phyloP scores from a whole-genome alignment of 2,888 invertebrate species.

The Callyntrura sp. region DNA sequence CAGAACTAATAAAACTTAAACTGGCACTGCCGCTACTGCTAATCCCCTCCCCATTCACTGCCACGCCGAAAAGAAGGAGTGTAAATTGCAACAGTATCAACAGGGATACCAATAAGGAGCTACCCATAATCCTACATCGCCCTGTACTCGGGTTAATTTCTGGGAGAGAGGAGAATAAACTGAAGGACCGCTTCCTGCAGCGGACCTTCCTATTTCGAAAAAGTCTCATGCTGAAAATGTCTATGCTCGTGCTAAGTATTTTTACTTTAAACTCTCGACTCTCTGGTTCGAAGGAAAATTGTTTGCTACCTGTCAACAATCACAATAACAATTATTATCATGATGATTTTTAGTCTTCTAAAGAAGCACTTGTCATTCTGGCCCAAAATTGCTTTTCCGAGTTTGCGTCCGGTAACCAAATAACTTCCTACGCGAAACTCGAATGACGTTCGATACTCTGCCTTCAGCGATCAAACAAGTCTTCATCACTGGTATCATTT shows the following conservation, averaged over 20 bases:
- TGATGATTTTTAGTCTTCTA: neutral
- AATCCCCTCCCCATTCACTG: constrained; percentile 51
- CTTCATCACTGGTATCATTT: too few species aligned
- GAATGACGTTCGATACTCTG: neutral
- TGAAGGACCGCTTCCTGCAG: constrained; percentile 49
- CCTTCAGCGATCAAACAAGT: neutral
- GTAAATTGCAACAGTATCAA: constrained; percentile 11
- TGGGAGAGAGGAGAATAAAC: neutral
- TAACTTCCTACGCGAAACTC: neutral
- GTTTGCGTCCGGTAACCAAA: neutral
- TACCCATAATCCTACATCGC: neutral
- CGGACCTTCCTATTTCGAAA: constrained; percentile 56
- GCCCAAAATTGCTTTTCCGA: neutral
- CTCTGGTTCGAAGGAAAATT: too few species aligned
- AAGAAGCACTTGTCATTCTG: neutral
- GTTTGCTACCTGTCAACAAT: constrained; percentile 34
- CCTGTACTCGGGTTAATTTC: neutral
- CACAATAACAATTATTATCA: constrained; percentile 38
- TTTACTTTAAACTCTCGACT: neutral
- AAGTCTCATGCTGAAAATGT: constrained; percentile 28
- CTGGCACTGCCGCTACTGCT: constrained; percentile 24
- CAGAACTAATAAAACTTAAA: neutral
- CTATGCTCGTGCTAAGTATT: too few species aligned
- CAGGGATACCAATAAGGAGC: constrained; percentile 24
- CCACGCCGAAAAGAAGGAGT: constrained; percentile 23